Evolutionary conservation across 2,888 invertebrate genomes (phyloP).

Genomic region (Sinodicranocentrus sp.): DNA sequence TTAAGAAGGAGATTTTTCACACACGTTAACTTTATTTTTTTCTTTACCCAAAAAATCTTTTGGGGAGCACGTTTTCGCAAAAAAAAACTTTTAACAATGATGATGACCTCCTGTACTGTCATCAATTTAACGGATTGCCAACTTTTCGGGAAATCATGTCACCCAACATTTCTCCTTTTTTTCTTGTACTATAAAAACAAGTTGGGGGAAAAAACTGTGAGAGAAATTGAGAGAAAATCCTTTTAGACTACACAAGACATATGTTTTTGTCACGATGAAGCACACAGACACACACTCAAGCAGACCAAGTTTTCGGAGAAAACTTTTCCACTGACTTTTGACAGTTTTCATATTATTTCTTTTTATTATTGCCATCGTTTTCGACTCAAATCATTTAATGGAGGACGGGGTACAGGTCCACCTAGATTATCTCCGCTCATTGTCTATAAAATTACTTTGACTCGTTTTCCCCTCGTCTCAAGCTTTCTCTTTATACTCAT

Average conservation of each 20-base stretch:
- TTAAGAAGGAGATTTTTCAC: background rate
- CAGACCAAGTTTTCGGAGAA: slow-evolving; percentile 13
- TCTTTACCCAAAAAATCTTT: too few relatives aligned
- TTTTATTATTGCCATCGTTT: slow-evolving; percentile 63
- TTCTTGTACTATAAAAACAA: slow-evolving; percentile 19
- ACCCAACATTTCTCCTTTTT: slow-evolving; percentile 34
- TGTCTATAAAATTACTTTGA: slow-evolving; percentile 65
- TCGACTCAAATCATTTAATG: slow-evolving; percentile 67
- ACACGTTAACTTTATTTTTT: too few relatives aligned
- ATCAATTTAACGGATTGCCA: slow-evolving; percentile 69
- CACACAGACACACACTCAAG: background rate
- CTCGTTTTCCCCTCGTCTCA: slow-evolving; percentile 39
- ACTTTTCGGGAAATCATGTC: slow-evolving; percentile 65
- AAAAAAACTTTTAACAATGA: slow-evolving; percentile 66
- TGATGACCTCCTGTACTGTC: slow-evolving; percentile 67
- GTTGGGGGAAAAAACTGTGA: background rate
- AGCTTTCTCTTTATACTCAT: slow-evolving; percentile 38
- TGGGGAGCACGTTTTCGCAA: slow-evolving; percentile 40
- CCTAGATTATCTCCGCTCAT: slow-evolving; percentile 64
- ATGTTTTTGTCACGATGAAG: slow-evolving; percentile 54
- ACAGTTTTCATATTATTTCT: slow-evolving; percentile 67
- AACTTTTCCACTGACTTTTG: slow-evolving; percentile 67
- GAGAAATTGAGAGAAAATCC: slow-evolving; percentile 35
- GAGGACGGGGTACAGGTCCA: slow-evolving; percentile 52
- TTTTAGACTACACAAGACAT: slow-evolving; percentile 33